Evolutionary conservation across 2,888 invertebrate species (phyloP).

Genomic region (Azorinus chamasolen): DNA sequence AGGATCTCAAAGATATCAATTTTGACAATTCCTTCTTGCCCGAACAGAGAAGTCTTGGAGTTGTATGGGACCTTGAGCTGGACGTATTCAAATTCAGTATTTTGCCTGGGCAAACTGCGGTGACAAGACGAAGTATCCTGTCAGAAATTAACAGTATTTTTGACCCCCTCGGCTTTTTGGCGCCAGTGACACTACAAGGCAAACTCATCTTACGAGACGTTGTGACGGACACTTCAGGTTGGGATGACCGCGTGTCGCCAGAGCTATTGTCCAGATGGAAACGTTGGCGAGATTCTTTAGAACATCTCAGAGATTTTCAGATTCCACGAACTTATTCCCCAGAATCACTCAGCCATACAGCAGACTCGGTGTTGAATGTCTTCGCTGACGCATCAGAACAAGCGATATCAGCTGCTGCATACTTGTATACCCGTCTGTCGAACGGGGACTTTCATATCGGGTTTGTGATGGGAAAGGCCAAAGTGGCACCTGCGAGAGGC

Average conservation of each 20-base stretch:
- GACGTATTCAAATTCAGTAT: conserved; percentile 55
- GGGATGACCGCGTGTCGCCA: conserved; percentile 49
- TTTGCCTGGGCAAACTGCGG: conserved; percentile 30
- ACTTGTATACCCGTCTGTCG: conserved; percentile 19
- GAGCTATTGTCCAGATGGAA: conserved; percentile 20
- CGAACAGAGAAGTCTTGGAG: conserved; percentile 41
- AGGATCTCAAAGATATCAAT: conserved; percentile 55
- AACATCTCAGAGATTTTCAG: not conserved
- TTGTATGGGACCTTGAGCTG: conserved; percentile 49
- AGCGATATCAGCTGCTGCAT: conserved; percentile 67
- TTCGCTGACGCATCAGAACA: conserved; percentile 69
- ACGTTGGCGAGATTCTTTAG: conserved; percentile 27
- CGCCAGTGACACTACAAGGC: conserved; percentile 58
- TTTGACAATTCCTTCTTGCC: conserved; percentile 46
- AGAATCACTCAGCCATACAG: not conserved
- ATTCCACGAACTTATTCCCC: not conserved
- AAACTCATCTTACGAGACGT: conserved; percentile 34
- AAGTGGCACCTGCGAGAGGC: conserved; percentile 53
- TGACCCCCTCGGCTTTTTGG: conserved; percentile 65
- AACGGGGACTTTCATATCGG: not conserved
- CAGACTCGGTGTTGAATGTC: conserved; percentile 19
- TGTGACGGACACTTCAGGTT: conserved; percentile 12
- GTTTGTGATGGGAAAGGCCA: conserved; percentile 69
- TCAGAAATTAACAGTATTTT: conserved; percentile 65
- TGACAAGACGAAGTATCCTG: conserved; percentile 56